Conservation (phyloP, 2,797 vertebrate genomes). For the Natrix natrix region DNA sequence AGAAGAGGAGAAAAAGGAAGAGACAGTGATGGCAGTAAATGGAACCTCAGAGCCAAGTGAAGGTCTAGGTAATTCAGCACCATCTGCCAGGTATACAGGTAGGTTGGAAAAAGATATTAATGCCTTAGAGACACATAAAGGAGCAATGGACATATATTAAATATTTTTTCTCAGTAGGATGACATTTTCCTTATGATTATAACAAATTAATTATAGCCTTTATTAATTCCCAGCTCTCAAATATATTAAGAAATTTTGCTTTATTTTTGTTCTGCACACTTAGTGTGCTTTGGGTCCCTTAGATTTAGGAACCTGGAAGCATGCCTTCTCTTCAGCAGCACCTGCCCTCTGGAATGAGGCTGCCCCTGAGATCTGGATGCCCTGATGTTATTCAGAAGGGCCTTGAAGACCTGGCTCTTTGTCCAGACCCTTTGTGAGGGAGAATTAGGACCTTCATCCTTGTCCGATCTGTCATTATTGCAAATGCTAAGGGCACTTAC, state of each 20-base stretch:
- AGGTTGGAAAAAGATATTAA: slow-evolving; percentile 21
- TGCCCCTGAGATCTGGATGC: not conserved
- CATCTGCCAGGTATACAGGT: slow-evolving; percentile 86
- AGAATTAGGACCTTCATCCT: not conserved
- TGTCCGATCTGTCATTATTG: not conserved
- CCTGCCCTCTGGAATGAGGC: not conserved
- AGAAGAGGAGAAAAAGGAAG: slow-evolving; percentile 75
- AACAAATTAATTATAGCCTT: not conserved
- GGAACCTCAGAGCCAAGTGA: slow-evolving; percentile 66
- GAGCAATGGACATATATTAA: not conserved
- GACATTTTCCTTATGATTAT: not conserved
- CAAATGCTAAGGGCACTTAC: not conserved
- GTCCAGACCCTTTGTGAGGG: not conserved
- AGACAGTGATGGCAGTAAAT: slow-evolving; percentile 69
- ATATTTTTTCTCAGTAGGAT: not conserved
- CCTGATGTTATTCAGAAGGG: not conserved
- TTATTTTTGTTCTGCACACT: not conserved
- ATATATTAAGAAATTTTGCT: not conserved
- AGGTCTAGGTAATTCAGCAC: slow-evolving; percentile 73
- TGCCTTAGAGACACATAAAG: not conserved
- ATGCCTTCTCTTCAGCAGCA: not conserved
- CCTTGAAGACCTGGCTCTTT: not conserved
- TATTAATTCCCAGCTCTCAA: not conserved
- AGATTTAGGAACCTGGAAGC: not conserved
- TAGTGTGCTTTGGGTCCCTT: not conserved